Evolutionary conservation across 2,888 invertebrate genomes (phyloP), one percentile per base, ranked within the genome.

Genomic region (Onchidella celtica): DNA sequence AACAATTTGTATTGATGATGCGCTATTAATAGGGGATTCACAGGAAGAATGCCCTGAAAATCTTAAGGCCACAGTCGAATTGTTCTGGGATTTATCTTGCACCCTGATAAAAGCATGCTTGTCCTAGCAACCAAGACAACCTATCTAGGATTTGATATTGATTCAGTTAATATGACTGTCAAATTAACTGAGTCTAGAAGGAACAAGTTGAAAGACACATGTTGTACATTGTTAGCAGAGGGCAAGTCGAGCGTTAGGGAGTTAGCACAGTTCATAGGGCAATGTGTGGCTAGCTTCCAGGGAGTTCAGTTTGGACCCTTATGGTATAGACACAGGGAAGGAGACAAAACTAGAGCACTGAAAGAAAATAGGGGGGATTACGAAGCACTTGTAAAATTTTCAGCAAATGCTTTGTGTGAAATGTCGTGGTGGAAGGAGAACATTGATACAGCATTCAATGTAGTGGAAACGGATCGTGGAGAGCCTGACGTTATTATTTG

Each of bases 351-450:
- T 61, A 27, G 36, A 40, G 63, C 79, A 21, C 68, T 81, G 40
- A 68, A 74, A 79, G 14, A 55, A 29, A 79, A 79, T 61, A 73
- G 75, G 40, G 78, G 79, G n/a, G 79, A 83, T 74, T 79, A 55
- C 29, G 79, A 83, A 21, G 55, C 36, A 24, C 29, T 24, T 17
- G 57, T 72, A n/a, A 2, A 2, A 29, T 27, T 79, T 3, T 40
- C 74, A 38, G 38, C 24, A 32, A 11, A 38, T 2, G n/a, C 72
- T 3, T 40, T 68, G 40, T 36, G 4, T 21, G 83, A 83, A 47
- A 32, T 83, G n/a, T 27, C 38, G 57, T 79, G 79, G 79, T 83
- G 83, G 83, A 69, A n/a, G n/a, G 66, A 32, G 24, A 17, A 17
- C 47, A 47, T 47, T 11, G 6, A 6, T 17, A 47, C 47, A 11